Evolutionary conservation across 2,888 invertebrate species (phyloP), one percentile per base, ranked within the genome.

Genomic region (Tetropium fuscum): DNA sequence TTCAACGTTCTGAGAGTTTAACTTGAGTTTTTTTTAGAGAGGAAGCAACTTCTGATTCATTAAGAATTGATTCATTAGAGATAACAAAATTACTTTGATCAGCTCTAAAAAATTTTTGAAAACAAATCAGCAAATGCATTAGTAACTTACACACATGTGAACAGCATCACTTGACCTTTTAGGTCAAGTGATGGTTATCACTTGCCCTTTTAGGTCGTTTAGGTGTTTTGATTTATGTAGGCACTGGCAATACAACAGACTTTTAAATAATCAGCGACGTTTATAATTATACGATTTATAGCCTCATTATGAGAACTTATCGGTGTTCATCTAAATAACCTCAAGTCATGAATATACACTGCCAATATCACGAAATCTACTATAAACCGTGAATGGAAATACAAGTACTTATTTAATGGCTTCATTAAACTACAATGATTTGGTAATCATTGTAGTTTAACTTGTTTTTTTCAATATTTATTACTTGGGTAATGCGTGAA

Each of bases 181-280:
- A n/a, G n/a, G n/a, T n/a, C n/a, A n/a, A n/a, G n/a, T n/a, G n/a
- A n/a, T n/a, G n/a, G n/a, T n/a, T n/a, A n/a, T n/a, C n/a, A n/a
- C n/a, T n/a, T n/a, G n/a, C n/a, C n/a, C n/a, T n/a, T n/a, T n/a
- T n/a, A n/a, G n/a, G n/a, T n/a, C n/a, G n/a, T n/a, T n/a, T 51
- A 53, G 53, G 53, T 53, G 53, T 53, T 41, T 25, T 41, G 18
- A 16, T 44, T 44, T 41, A 20, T 41, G 41, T 13, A 41, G 22
- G 8, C 22, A 15, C 34, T 34, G 13, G 13, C 8, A 10, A 11
- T 41, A 13, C 41, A 41, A 20, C 22, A 11, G 18, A n/a, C 41
- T 44, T 15, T n/a, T 2, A 18, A 25, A 30, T 32, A 45, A 45
- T 16, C 18, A 27, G 30, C 30, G 30, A 27, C 18, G 45, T 27